These are phyloP conservation scores for Xenops minutus DNA, from an alignment of 2,797 vertebrate genomes.

Conservation along the genomic window DNA sequence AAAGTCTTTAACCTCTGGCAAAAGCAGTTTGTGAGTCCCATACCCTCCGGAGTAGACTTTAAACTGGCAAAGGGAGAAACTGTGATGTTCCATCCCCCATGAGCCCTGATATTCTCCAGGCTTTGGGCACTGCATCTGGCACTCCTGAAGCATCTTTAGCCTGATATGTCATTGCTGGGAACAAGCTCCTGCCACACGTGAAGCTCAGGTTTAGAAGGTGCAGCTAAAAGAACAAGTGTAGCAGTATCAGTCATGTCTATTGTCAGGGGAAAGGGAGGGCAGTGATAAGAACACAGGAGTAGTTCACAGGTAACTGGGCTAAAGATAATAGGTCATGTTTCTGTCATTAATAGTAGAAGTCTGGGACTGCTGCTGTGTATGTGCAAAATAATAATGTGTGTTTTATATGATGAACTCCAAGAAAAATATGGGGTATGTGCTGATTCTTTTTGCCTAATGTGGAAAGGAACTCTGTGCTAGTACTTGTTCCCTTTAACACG, in stretches of 20 bases:
- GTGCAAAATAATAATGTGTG: neutral
- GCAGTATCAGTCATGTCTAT: neutral
- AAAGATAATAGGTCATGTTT: neutral
- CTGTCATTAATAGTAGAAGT: neutral
- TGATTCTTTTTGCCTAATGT: neutral
- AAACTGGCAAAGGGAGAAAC: neutral
- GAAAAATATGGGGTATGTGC: neutral
- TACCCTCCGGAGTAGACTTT: neutral
- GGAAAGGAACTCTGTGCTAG: neutral
- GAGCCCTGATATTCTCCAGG: neutral
- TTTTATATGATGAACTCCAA: neutral
- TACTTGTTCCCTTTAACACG: neutral
- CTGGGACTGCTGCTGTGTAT: neutral
- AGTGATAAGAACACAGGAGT: neutral
- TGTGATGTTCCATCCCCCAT: neutral
- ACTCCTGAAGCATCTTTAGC: neutral
- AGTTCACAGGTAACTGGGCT: neutral
- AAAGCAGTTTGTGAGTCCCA: neutral
- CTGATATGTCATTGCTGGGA: neutral
- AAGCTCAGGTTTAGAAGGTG: neutral
- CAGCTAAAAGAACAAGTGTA: neutral
- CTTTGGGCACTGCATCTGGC: rapidly evolving
- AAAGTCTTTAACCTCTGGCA: neutral
- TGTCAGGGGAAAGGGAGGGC: neutral
- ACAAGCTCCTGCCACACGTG: neutral